These are phyloP conservation scores for Sus scrofa DNA, from an alignment of 2,113 vertebrate species.

Conservation along the genomic window DNA sequence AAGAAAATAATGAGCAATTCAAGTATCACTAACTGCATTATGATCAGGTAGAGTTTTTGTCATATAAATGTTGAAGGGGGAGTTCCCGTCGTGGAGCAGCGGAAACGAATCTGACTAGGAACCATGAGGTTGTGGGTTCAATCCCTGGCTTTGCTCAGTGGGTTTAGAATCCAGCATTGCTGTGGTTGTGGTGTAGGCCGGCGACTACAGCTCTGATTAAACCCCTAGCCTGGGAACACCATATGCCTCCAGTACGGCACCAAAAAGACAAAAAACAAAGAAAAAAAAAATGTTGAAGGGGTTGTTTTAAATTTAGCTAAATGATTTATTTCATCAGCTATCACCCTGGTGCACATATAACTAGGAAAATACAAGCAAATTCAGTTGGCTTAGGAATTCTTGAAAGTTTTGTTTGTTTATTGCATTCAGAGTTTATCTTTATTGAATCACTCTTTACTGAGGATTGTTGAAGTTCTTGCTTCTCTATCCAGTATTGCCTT, in stretches of 20 bases:
- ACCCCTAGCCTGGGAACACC: too few relatives aligned
- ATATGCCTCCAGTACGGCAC: too few relatives aligned
- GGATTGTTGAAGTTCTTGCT: not conserved
- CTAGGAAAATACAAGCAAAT: not conserved
- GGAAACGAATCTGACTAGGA: too few relatives aligned
- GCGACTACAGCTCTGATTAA: too few relatives aligned
- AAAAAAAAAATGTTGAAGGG: not conserved
- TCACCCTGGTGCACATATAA: not conserved
- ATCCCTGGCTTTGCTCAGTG: too few relatives aligned
- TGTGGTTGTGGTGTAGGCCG: too few relatives aligned
- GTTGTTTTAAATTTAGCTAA: not conserved
- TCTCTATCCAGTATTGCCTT: not conserved
- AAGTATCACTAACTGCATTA: not conserved
- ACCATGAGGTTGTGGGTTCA: too few relatives aligned
- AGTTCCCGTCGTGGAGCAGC: too few relatives aligned
- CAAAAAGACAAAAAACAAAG: too few relatives aligned
- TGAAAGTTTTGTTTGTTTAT: not conserved
- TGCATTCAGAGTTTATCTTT: not conserved
- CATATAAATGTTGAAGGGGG: not conserved
- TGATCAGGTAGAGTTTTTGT: not conserved
- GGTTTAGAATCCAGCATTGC: too few relatives aligned
- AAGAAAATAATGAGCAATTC: not conserved
- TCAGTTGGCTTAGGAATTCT: not conserved
- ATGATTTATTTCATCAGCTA: not conserved
- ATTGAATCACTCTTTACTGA: not conserved